Evolutionary conservation across 1,140 invertebrate genomes (phyloP), one percentile per base, ranked within the genome.

Genomic region (Neomicropteryx cornuta): DNA sequence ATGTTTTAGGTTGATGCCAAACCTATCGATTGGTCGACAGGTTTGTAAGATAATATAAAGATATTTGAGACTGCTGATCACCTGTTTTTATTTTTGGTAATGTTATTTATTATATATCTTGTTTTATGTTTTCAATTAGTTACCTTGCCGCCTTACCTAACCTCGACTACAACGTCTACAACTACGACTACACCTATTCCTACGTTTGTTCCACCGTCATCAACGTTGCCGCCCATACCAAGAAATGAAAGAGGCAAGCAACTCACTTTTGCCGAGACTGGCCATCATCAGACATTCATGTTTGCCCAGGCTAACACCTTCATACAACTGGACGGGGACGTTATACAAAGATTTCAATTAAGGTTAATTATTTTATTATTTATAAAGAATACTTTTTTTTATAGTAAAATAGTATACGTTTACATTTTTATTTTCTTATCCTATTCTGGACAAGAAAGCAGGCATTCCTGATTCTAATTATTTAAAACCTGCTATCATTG

Each of bases 261-360:
- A 54, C 60, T 87, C 16, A 87, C 83, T 1, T 87, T 88, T 54
- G 79, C 80, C 46, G 83, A 88, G 56, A 84, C 81, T 14, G 84
- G 83, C 2, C 70, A 80, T 48, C 75, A 81, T 41, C 73, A 75
- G 47, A 85, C 81, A 11, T 90, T 90, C 55, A 86, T 88, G 76
- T 88, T 88, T 57, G 83, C 84, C 5, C 79, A 87, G 55, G 83
- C 81, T 38, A 87, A 87, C 49, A 87, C 85, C 2, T 90, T 81
- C 55, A 88, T 90, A 53, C 86, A 90, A 55, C 71, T 90, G 11
- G 85, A 87, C 55, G 84, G 84, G 5, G 78, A 83, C 49, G 79
- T 85, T 42, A 87, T 88, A 52, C 81, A 85, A 56, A 78, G 79
- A 33, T 90, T 88, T 65, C 85, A 88, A 62, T 71, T 88, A 48